Base-by-base conservation (phyloP, 2,888 invertebrate species). In the Arge pagana region DNA sequence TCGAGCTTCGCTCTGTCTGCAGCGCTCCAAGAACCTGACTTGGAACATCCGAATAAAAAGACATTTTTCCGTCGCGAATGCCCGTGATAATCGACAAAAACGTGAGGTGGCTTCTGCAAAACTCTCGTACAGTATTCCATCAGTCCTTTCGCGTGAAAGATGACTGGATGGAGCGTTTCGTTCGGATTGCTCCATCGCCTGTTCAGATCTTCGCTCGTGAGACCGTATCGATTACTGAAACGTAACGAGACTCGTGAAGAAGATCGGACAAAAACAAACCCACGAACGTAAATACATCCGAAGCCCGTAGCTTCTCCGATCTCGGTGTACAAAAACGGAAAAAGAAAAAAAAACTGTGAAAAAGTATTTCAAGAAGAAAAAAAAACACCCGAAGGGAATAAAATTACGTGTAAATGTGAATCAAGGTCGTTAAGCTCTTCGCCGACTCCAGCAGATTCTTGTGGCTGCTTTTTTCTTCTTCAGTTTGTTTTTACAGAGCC, bases 181-280 rank as follows among this genome's bases (percentile, higher is more conserved):
- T 85, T 85, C 31, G 93, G 93, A 68, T 84, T 83, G 70, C 85
- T 84, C 93, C 93, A 93, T 52, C 89, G 84, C 63, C 92, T 83
- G 79, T 93, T 93, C 74, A 93, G 79, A 79, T 93, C 93, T 78
- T 89, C 88, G 73, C 88, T 90, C 67, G 89, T 88, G 72, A 93
- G 78, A 43, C 90, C 90, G 80, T 90, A 90, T 61, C 92, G 84
- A 77, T 90, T 87, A 77, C 90, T 90, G 80, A 55, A 82, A 53
- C 57, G 60, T 24, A 28, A 26, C n/a, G 7, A 8, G 7, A 28
- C 28, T n/a, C 28, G 51, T 52, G 43, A 43, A 42, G 45, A 41
- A 30, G 40, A 51, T 31, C 26, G 31, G 18, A 40, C 11, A 53
- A 31, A 50, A 24, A 41, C 42, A 21, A 28, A 36, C 36, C 21